Percentiles rank a stretch among this genome's conserved stretches.
Evolutionary conservation across 92 coral and sea anemone species (phyloP).

Genomic region (Porites cylindrica): DNA sequence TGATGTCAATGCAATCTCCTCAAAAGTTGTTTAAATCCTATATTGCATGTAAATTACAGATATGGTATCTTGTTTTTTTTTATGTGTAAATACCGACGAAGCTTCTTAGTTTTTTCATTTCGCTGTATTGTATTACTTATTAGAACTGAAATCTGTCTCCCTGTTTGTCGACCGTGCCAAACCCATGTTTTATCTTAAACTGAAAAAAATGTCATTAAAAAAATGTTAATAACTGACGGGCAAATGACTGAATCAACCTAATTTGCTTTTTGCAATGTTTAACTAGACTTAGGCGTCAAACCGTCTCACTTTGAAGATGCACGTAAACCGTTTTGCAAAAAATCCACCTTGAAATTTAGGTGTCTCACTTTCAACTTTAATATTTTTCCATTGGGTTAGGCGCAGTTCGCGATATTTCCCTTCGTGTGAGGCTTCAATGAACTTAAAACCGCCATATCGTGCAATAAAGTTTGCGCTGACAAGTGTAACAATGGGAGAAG

Average conservation of each 20-base stretch:
- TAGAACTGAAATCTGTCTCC: background rate
- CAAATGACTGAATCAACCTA: background rate
- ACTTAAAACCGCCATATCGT: background rate
- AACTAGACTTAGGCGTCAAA: background rate
- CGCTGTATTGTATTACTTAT: no score
- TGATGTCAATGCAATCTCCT: conserved; percentile 3
- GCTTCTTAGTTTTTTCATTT: no score
- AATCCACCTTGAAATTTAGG: background rate
- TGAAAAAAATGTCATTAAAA: background rate
- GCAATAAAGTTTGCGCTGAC: conserved; percentile 3
- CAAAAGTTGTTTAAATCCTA: background rate
- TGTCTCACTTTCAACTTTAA: background rate
- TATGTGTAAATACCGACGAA: background rate
- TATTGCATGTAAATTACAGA: background rate
- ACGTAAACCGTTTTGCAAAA: background rate
- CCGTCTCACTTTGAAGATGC: background rate
- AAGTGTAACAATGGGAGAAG: background rate
- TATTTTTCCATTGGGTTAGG: background rate
- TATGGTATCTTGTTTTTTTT: background rate
- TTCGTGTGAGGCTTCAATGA: background rate
- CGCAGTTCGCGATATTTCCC: background rate
- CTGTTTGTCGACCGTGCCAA: background rate
- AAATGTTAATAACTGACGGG: background rate
- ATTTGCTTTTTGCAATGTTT: conserved; percentile 20
- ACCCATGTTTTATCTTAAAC: background rate